phyloP scores from a whole-genome alignment of 2,888 invertebrate species.

The Drosophila engyochracea region DNA sequence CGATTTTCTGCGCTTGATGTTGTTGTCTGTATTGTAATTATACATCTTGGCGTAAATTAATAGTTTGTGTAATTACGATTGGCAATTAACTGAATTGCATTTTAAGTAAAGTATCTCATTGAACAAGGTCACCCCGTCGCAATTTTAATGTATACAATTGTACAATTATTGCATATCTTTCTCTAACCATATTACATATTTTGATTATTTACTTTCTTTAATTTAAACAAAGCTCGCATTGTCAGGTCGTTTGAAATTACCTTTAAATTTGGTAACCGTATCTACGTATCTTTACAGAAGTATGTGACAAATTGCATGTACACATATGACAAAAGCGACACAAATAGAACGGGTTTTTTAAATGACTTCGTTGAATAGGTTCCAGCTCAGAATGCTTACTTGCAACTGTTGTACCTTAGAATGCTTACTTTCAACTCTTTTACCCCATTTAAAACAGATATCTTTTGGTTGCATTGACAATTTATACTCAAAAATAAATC shows the following conservation, averaged over 20 bases:
- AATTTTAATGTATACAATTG: neutral
- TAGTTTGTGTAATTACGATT: constrained; percentile 21
- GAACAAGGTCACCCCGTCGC: neutral
- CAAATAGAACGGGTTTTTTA: neutral
- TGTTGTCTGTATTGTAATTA: constrained; percentile 12
- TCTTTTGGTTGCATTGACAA: neutral
- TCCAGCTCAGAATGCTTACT: neutral
- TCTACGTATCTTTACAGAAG: constrained; percentile 17
- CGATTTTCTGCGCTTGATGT: constrained; percentile 13
- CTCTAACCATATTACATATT: constrained; percentile 7
- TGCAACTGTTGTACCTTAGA: neutral
- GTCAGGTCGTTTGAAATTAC: constrained; percentile 18
- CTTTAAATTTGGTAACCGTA: constrained; percentile 24
- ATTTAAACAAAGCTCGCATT: constrained; percentile 3
- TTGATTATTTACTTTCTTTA: constrained; percentile 26
- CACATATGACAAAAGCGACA: constrained; percentile 3
- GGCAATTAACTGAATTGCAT: constrained; percentile 49
- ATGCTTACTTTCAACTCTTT: neutral
- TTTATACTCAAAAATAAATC: neutral
- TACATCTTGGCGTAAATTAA: neutral
- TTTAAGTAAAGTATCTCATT: neutral
- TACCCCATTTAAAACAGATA: neutral
- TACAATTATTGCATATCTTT: constrained; percentile 18
- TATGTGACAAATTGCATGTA: constrained; percentile 22
- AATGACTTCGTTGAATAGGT: neutral